Evolutionary conservation across 2,888 invertebrate species (phyloP).

Genomic region (Malthinus seriepunctatus): DNA sequence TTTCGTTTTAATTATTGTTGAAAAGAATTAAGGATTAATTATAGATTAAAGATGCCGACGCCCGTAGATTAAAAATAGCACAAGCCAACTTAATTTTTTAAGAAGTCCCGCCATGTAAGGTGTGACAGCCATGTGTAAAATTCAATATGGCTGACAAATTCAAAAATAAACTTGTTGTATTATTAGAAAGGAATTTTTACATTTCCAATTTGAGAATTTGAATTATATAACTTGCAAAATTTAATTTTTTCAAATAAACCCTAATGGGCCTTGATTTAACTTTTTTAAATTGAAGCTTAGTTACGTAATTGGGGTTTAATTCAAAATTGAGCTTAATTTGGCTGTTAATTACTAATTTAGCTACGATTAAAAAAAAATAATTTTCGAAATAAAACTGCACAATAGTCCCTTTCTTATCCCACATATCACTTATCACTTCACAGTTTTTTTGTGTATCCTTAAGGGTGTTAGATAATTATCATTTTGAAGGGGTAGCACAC

Average conservation of each 20-base stretch:
- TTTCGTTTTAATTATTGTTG: background rate
- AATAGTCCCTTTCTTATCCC: constrained; percentile 8
- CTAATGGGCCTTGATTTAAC: background rate
- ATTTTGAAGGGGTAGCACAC: constrained; percentile 16
- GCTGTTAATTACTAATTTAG: constrained; percentile 1
- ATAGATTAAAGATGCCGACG: constrained; percentile 24
- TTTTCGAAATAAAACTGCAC: background rate
- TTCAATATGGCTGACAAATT: constrained; percentile 39
- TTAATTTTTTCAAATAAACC: background rate
- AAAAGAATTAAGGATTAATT: constrained; percentile 9
- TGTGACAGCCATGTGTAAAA: constrained; percentile 38
- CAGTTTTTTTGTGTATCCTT: constrained; percentile 20
- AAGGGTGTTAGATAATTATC: constrained; percentile 17
- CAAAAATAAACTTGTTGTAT: constrained; percentile 26
- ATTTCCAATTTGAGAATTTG: constrained; percentile 4
- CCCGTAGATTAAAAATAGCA: constrained; percentile 39
- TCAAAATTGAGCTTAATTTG: background rate
- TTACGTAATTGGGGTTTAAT: background rate
- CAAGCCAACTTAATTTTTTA: constrained; percentile 34
- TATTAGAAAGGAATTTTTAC: constrained; percentile 14
- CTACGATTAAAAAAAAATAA: background rate
- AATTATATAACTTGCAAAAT: constrained; percentile 1
- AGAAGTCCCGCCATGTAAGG: constrained; percentile 44
- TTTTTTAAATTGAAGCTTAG: background rate
- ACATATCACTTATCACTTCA: constrained; percentile 25